Percentiles rank a stretch among this genome's conserved stretches.
These are phyloP conservation scores for Thalassoma bifasciatum DNA, from an alignment of 2,113 vertebrate genomes.

Conservation along the genomic window DNA sequence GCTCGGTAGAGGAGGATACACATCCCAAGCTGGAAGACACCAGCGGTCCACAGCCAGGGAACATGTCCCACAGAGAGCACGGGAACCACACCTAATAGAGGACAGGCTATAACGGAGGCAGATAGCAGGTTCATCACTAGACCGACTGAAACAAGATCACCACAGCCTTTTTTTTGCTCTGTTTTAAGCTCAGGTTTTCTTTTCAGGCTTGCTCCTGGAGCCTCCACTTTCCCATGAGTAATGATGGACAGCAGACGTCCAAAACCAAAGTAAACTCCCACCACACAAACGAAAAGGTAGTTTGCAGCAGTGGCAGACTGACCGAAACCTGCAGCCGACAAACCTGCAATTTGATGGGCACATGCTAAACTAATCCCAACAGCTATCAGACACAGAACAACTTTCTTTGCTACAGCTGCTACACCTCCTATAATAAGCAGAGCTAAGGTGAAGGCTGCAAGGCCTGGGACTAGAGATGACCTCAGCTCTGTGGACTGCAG, in stretches of 20 bases:
- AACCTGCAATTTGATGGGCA: conserved; percentile 85
- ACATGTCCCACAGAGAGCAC: conserved; percentile 83
- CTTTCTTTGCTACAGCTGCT: conserved; percentile 77
- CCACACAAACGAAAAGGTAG: conserved; percentile 84
- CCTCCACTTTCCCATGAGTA: conserved; percentile 70
- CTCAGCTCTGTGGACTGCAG: conserved; percentile 55
- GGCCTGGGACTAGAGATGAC: conserved; percentile 84
- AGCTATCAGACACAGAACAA: conserved; percentile 78
- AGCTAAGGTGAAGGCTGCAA: conserved; percentile 83
- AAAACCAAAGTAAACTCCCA: conserved; percentile 83
- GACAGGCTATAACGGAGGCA: conserved; percentile 86
- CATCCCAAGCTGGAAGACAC: conserved; percentile 83
- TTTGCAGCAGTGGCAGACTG: conserved; percentile 85
- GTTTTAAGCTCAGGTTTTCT: conserved; percentile 32
- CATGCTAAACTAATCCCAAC: conserved; percentile 82
- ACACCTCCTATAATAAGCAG: conserved; percentile 81
- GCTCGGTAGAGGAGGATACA: conserved; percentile 85
- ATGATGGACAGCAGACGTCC: conserved; percentile 80
- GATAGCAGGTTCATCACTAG: conserved; percentile 87
- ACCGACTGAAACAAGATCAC: conserved; percentile 60
- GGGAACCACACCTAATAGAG: conserved; percentile 84
- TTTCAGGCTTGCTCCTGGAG: conserved; percentile 76
- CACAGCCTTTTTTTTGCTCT: conserved; percentile 30
- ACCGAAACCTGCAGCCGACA: conserved; percentile 74
- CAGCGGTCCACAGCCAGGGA: conserved; percentile 91